A percentile compares a stretch with the other conserved stretches of the same genome.
phyloP scores from a whole-genome alignment of 2,797 vertebrate species.

The Lagorchestes hirsutus region DNA sequence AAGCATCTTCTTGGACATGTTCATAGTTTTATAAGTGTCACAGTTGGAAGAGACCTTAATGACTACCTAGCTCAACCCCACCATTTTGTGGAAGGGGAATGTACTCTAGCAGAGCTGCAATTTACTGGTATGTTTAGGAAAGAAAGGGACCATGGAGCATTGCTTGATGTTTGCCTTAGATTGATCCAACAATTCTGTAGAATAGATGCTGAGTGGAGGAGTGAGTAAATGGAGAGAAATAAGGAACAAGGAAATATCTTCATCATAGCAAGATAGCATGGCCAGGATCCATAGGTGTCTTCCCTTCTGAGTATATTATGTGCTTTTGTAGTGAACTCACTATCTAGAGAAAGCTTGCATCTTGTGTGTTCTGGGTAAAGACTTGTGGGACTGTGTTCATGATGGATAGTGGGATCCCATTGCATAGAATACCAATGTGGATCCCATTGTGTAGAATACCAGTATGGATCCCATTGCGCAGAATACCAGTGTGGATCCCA shows the following conservation, averaged over 20 bases:
- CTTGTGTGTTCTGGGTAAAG: neutral
- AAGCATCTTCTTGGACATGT: neutral
- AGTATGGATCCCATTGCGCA: neutral
- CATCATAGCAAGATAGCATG: neutral
- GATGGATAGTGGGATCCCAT: neutral
- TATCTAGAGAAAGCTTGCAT: neutral
- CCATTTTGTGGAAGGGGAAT: neutral
- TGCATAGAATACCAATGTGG: neutral
- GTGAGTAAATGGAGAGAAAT: neutral
- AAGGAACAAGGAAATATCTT: neutral
- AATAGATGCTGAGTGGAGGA: neutral
- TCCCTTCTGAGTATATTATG: neutral
- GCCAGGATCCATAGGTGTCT: neutral
- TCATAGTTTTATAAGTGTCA: neutral
- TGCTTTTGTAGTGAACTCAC: neutral
- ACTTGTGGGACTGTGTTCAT: neutral
- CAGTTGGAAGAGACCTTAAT: neutral
- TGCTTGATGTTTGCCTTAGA: neutral
- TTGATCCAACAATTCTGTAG: neutral
- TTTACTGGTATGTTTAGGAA: neutral
- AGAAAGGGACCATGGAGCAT: neutral
- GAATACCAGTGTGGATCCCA: neutral
- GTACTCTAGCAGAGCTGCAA: neutral
- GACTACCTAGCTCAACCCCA: neutral
- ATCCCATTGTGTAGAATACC: too few relatives aligned